Evolutionary conservation across 1,140 invertebrate species (phyloP).

Genomic region (Bombus affinis): DNA sequence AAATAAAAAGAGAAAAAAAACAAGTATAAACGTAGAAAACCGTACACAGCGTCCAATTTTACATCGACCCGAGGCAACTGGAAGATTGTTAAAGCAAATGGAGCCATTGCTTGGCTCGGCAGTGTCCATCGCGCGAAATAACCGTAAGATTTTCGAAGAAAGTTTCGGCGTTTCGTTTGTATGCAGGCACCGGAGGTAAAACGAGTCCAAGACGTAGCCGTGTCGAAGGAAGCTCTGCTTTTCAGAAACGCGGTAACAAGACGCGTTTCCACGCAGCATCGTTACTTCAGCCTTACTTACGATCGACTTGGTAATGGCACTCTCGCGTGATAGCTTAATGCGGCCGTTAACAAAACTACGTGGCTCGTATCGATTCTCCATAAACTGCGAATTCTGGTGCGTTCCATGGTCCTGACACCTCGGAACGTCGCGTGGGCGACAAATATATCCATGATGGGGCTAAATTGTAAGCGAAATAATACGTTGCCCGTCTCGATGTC

Average conservation of each 20-base stretch:
- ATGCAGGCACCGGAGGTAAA: conserved; percentile 10
- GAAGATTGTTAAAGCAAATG: conserved; percentile 31
- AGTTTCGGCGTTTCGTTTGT: conserved; percentile 41
- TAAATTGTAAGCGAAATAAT: conserved; percentile 36
- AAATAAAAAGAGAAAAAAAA: background rate
- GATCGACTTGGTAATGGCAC: conserved; percentile 71
- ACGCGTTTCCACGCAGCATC: conserved; percentile 50
- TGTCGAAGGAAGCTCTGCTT: conserved; percentile 31
- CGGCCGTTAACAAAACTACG: conserved; percentile 76
- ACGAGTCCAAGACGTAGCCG: conserved; percentile 22
- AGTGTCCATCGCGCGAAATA: conserved; percentile 29
- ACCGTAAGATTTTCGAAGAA: conserved; percentile 40
- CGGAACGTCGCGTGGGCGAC: conserved; percentile 34
- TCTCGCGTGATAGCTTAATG: conserved; percentile 77
- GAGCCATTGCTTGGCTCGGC: background rate
- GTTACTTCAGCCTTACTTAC: conserved; percentile 68
- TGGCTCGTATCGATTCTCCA: conserved; percentile 74
- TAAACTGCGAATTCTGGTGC: conserved; percentile 72
- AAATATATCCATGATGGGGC: background rate
- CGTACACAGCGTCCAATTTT: background rate
- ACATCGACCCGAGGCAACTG: background rate
- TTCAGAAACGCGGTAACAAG: conserved; percentile 14
- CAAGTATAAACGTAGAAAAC: background rate
- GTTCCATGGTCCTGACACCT: conserved; percentile 21
- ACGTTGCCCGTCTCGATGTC: conserved; percentile 9